Evolutionary conservation across 37 sponge, comb jelly and placozoan species (phyloP).

Genomic region (Bolinopsis microptera): DNA sequence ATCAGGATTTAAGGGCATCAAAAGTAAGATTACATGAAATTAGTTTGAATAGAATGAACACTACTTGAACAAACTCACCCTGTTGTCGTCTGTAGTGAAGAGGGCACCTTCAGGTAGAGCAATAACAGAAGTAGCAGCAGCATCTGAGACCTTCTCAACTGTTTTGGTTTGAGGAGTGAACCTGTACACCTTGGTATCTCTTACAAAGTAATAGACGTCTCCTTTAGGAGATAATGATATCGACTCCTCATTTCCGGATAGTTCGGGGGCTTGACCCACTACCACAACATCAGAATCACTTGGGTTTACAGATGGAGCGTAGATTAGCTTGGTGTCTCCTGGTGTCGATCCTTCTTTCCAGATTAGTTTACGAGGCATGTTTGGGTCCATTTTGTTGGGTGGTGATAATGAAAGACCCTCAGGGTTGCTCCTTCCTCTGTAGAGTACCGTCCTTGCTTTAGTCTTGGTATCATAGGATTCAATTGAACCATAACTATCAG

Average conservation of each 20-base stretch:
- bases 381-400: background rate
- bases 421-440: background rate
- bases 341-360: background rate
- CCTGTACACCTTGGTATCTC: background rate
- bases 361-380: background rate
- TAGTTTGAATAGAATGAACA: no score
- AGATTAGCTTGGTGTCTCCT: background rate
- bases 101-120: background rate
- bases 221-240: background rate
- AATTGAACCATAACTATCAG: background rate
- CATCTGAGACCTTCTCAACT: background rate
- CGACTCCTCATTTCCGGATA: background rate
- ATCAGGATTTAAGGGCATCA: no score
- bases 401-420: background rate
- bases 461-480: background rate
- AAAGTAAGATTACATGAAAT: no score
- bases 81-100: background rate
- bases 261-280: background rate
- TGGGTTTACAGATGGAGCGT: background rate
- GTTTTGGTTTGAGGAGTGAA: background rate
- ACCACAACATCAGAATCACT: background rate
- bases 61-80: no score
- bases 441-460: background rate
- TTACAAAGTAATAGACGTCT: background rate
- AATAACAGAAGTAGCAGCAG: background rate